These are phyloP conservation scores for Macroteleia sp. DNA, from an alignment of 2,888 invertebrate species.

Conservation along the genomic window DNA sequence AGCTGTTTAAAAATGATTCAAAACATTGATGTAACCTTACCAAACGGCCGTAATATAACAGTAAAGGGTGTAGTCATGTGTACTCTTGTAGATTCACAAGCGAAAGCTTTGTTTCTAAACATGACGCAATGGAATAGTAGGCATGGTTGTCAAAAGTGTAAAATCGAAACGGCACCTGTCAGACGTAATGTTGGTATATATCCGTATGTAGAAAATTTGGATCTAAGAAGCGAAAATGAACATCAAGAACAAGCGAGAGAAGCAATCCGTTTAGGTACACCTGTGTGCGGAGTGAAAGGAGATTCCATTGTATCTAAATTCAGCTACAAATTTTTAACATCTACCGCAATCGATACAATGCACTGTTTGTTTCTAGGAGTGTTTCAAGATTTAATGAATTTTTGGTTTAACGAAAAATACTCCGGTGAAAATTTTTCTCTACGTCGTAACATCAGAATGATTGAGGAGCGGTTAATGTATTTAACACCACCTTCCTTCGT, in stretches of 20 bases:
- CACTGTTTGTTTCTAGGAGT: constrained; percentile 11
- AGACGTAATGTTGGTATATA: neutral
- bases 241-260: neutral
- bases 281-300: neutral
- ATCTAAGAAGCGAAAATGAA: neutral
- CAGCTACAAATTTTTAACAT: neutral
- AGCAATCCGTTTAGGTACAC: neutral
- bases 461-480: neutral
- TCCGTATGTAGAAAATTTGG: neutral
- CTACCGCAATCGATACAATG: neutral
- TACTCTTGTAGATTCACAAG: constrained; percentile 44
- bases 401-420: neutral
- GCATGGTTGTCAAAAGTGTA: constrained; percentile 15
- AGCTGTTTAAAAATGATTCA: constrained; percentile 10
- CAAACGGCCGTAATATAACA: neutral
- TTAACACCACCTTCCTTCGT: constrained; percentile 21
- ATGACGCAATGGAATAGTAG: constrained; percentile 52
- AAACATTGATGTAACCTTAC: constrained; percentile 20
- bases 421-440: neutral
- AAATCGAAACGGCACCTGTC: neutral
- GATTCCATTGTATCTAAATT: neutral
- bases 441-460: neutral
- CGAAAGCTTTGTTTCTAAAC: constrained; percentile 50
- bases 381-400: neutral
- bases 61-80: constrained; percentile 30